phyloP scores from a whole-genome alignment of 2,797 vertebrate species.

The Propithecus deckenii region DNA sequence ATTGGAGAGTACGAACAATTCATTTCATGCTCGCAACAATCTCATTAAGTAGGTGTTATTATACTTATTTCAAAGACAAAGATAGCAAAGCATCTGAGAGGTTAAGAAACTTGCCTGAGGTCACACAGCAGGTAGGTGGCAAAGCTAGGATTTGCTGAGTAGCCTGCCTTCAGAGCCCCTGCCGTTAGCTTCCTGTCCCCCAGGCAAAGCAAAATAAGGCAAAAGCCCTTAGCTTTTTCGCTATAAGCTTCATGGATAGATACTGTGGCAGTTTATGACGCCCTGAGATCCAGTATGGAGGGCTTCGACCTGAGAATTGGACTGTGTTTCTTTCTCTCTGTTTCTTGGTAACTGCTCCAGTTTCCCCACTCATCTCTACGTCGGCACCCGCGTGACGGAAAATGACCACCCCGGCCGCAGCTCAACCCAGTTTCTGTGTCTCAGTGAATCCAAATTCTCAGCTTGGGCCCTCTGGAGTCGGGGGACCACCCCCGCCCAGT shows the following conservation, averaged over 20 bases:
- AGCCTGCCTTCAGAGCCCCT: neutral
- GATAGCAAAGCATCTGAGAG: neutral
- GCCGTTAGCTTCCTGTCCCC: neutral
- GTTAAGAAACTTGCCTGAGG: neutral
- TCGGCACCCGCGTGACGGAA: neutral
- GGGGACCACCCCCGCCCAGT: rapidly evolving
- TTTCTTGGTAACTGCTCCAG: neutral
- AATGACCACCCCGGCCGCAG: neutral
- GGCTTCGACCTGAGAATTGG: neutral
- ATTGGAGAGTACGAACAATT: neutral
- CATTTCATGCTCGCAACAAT: neutral
- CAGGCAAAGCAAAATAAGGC: neutral
- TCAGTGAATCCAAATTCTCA: neutral
- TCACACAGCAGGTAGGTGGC: neutral
- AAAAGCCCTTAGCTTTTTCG: neutral
- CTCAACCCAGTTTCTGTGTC: neutral
- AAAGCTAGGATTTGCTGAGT: neutral
- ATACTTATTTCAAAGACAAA: neutral
- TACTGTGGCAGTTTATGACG: neutral
- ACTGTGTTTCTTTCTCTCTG: neutral
- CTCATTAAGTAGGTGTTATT: neutral
- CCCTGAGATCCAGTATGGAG: no score
- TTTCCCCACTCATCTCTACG: neutral
- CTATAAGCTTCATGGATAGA: neutral
- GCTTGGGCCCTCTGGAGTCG: neutral